Evolutionary conservation across 2,797 vertebrate species (phyloP), one percentile per base, ranked within the genome.

Genomic region (Leptoclinus maculatus): DNA sequence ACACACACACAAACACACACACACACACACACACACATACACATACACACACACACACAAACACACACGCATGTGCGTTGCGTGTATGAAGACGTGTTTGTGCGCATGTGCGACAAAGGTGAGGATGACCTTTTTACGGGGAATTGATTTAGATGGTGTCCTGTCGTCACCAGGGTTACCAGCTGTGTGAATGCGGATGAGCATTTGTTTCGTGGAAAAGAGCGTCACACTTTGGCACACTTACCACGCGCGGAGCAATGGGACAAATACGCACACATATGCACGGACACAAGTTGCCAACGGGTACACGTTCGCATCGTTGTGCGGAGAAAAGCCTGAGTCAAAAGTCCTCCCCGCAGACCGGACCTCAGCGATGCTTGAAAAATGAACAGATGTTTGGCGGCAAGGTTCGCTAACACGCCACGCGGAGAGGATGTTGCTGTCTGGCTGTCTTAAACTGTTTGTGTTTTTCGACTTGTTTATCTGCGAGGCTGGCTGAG

Each of bases 111-210:
- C 64, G 74, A 84, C 82, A 89, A 86, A 76, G 84, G 86, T 74
- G 83, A 88, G 84, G 83, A 76, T 93, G 92, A 93, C 93, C 91
- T 94, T 93, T 53, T 93, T 72, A 74, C 23, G 75, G 84, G 83
- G 89, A 91, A 89, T 79, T 82, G 88, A 91, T 91, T 92, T 92
- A 87, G 91, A 88, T 83, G 72, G 82, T 87, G 88, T 77, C 74
- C 79, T 85, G 74, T 86, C 78, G 83, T 93, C 89, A 90, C 90
- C 86, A 85, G 80, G 85, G 88, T 89, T 78, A 83, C 84, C 79
- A 53, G 66, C 53, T 59, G 89, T 75, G 84, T 90, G 84, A 77
- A 80, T 87, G 87, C 69, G 84, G 76, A 84, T 82, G 87, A 82
- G 86, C 72, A 56, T 84, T 87, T 89, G 82, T 80, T 14, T 25